These are phyloP conservation scores for Mesocricetus auratus DNA, from an alignment of 2,113 vertebrate species.

Conservation along the genomic window DNA sequence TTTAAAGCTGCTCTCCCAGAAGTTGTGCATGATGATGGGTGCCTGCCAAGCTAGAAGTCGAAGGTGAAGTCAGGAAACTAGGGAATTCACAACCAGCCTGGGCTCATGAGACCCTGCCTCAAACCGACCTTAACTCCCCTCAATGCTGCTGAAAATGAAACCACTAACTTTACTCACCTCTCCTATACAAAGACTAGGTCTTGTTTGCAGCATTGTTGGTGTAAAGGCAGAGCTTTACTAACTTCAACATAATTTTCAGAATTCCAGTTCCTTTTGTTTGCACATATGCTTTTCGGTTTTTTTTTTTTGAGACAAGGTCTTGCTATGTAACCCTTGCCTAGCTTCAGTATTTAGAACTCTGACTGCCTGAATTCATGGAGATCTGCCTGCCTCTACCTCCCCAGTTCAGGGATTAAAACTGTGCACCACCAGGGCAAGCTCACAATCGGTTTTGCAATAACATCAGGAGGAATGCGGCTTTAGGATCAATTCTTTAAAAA, in stretches of 20 bases:
- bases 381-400: not conserved
- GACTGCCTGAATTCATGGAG: not conserved
- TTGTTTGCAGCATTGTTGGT: not conserved
- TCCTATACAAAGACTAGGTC: not conserved
- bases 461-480: not conserved
- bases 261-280: not conserved
- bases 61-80: not conserved
- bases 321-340: not conserved
- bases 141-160: not conserved
- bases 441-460: not conserved
- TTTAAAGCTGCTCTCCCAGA: not conserved
- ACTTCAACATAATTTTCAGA: not conserved
- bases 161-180: not conserved
- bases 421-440: not conserved
- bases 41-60: not conserved
- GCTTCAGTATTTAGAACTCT: not conserved
- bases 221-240: not conserved
- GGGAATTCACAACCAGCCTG: not conserved
- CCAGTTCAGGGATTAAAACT: not conserved
- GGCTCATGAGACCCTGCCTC: not conserved
- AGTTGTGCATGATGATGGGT: not conserved
- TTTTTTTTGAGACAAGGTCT: not conserved
- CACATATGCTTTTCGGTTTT: not conserved
- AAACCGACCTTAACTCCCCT: not conserved
- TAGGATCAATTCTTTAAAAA: not conserved